phyloP scores from a whole-genome alignment of 2,797 vertebrate species.

The Acanthopagrus latus region DNA sequence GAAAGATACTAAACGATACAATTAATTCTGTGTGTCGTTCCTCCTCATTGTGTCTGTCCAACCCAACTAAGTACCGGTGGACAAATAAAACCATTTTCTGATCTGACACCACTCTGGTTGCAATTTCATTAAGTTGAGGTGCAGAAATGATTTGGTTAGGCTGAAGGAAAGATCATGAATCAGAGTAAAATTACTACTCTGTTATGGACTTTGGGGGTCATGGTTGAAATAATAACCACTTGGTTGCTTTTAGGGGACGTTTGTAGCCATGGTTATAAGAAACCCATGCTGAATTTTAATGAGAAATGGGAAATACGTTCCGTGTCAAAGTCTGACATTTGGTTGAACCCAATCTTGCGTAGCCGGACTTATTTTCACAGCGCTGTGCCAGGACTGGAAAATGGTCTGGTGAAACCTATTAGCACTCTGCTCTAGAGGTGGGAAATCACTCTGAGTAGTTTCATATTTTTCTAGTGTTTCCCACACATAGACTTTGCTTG shows the following conservation, averaged over 20 bases:
- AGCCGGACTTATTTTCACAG: no score
- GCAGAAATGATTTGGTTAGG: neutral
- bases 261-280: neutral
- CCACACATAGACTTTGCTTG: no score
- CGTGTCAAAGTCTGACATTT: slow-evolving; percentile 14
- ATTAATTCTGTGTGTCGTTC: neutral
- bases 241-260: neutral
- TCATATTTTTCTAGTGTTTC: no score
- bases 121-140: neutral
- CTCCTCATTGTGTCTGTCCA: neutral
- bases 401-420: no score
- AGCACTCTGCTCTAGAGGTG: no score
- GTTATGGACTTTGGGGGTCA: neutral
- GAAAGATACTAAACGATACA: neutral
- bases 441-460: no score
- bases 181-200: neutral
- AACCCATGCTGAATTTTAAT: neutral
- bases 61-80: no score
- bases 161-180: neutral
- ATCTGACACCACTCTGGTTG: neutral
- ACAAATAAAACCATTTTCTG: neutral
- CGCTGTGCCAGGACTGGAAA: no score
- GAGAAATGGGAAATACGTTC: slow-evolving; percentile 4
- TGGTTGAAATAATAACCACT: neutral
- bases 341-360: neutral